A percentile compares a stretch with the other conserved stretches of the same genome.
These are phyloP conservation scores for Platyscapa corneri DNA, from an alignment of 1,140 invertebrate species.

Conservation along the genomic window DNA sequence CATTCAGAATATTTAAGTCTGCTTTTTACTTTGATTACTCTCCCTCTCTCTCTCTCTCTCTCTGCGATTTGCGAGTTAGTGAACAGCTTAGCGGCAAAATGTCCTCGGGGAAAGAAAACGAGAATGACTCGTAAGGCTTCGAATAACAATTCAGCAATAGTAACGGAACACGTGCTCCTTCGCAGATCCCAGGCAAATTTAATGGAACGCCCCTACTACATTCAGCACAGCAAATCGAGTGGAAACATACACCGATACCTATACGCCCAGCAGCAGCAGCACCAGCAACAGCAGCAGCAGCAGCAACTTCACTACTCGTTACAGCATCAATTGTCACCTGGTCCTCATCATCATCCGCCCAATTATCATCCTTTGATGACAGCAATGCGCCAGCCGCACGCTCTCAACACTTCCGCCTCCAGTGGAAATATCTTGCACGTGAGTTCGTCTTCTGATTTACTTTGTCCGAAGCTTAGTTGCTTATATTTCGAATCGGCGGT, in stretches of 20 bases:
- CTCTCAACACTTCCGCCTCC: conserved; percentile 78
- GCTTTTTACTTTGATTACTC: too few species aligned
- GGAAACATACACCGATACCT: conserved; percentile 76
- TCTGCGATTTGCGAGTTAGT: background rate
- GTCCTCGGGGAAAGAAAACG: background rate
- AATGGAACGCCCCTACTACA: conserved; percentile 65
- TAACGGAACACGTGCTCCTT: background rate
- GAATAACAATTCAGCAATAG: too few species aligned
- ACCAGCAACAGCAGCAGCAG: conserved; percentile 60
- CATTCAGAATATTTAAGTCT: too few species aligned
- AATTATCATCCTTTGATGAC: conserved; percentile 68
- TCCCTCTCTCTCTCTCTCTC: background rate
- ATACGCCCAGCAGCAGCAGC: conserved; percentile 72
- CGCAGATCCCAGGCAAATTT: conserved; percentile 66
- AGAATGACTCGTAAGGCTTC: background rate
- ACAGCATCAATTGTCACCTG: conserved; percentile 63
- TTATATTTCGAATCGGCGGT: background rate
- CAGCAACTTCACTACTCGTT: conserved; percentile 59
- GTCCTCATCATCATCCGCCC: conserved; percentile 62
- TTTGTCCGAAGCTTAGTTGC: background rate
- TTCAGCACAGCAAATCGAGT: conserved; percentile 79
- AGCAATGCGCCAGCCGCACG: conserved; percentile 66
- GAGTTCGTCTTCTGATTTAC: conserved; percentile 52
- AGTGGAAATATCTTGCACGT: conserved; percentile 82
- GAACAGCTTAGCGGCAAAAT: background rate